These are phyloP conservation scores for Chrysocyon brachyurus DNA, from an alignment of 2,797 vertebrate genomes.

Conservation along the genomic window DNA sequence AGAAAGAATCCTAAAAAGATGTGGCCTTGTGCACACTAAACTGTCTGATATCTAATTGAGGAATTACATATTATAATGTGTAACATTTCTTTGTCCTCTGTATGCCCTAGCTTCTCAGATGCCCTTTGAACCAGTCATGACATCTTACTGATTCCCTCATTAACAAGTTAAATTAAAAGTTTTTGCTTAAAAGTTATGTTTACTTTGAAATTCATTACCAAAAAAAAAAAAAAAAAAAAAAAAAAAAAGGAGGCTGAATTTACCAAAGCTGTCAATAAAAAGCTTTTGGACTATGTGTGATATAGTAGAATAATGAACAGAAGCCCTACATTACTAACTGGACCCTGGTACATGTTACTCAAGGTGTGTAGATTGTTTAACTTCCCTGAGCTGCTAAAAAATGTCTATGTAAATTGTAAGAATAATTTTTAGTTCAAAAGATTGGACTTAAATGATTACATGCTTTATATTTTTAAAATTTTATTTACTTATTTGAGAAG, in stretches of 20 bases:
- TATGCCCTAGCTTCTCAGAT: not conserved
- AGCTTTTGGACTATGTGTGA: not conserved
- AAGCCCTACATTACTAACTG: not conserved
- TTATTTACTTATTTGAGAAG: too few relatives aligned
- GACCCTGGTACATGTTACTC: not conserved
- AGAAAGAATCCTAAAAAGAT: not conserved
- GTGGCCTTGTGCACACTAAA: not conserved
- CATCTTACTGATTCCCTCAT: not conserved
- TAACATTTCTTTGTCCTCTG: not conserved
- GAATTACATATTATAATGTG: not conserved
- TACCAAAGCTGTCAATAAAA: not conserved
- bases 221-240: not conserved
- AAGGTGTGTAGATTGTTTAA: not conserved
- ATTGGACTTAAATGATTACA: not conserved
- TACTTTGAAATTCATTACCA: not conserved
- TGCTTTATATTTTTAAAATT: not conserved
- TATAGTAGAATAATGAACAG: not conserved
- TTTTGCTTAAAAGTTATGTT: not conserved
- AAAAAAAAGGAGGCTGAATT: not conserved
- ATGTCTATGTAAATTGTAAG: not conserved
- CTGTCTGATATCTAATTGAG: not conserved
- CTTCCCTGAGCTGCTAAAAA: not conserved
- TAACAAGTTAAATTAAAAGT: not conserved
- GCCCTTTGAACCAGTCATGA: not conserved
- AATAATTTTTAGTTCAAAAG: not conserved